Base-by-base conservation (phyloP, 1,140 invertebrate species). In the Agrilus planipennis region DNA sequence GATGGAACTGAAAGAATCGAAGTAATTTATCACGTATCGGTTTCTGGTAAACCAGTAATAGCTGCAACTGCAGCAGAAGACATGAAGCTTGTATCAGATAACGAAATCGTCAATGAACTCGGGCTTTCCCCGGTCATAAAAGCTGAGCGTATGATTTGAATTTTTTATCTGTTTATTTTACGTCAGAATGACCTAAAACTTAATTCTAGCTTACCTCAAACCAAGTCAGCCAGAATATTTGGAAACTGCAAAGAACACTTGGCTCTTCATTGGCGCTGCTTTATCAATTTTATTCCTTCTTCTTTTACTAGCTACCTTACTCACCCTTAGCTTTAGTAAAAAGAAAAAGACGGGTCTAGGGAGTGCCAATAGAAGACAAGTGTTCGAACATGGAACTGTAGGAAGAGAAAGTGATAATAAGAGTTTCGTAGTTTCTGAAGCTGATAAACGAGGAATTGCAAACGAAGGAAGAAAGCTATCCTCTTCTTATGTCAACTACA, bases 121-220 rank as follows among this genome's bases (percentile, higher is more conserved):
- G 83, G 81, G 5, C 60, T 50, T 47, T 76, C 80, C 0, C 75
- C 86, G n/a, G 72, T 81, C 11, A 80, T 83, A 42, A 85, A 86
- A 64, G 83, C 84, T 35, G 80, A 86, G 69, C 84, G 84, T 88
- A 68, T 77, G 74, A n/a, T n/a, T n/a, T n/a, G n/a, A 32, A 32
- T 9, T 32, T 12, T 22, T 27, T 28, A 27, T 23, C 28, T 38
- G 2, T 38, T 14, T 4, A 12, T 1, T 27, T 38, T n/a, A n/a
- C n/a, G n/a, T n/a, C n/a, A n/a, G n/a, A n/a, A n/a, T n/a, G n/a
- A n/a, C n/a, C n/a, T n/a, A n/a, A n/a, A n/a, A n/a, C n/a, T n/a
- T n/a, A n/a, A n/a, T 67, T 70, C 49, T 56, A 84, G 81, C 81
- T 25, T 85, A 78, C 55, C 61, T 83, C 27, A 77, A 79, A 50